Percentiles rank a stretch among this genome's conserved stretches.
These are phyloP conservation scores for Mugil cephalus DNA, from an alignment of 2,113 vertebrate genomes.

Conservation along the genomic window DNA sequence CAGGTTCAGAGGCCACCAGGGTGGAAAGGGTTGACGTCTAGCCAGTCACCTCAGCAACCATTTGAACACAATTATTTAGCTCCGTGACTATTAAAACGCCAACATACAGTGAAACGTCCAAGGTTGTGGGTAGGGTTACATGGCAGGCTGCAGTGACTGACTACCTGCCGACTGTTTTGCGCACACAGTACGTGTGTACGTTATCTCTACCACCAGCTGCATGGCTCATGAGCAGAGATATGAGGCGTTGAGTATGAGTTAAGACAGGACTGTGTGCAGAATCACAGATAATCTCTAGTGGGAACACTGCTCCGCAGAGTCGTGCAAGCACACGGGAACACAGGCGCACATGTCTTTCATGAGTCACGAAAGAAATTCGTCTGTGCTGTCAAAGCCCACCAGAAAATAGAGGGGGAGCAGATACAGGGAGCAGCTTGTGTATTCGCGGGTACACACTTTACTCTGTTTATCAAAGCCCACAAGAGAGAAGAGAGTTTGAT, in stretches of 20 bases:
- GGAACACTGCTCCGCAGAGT: constrained; percentile 24
- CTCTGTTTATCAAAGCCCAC: background rate
- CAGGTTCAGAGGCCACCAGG: too few relatives aligned
- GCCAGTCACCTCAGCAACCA: too few relatives aligned
- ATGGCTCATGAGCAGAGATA: constrained; percentile 55
- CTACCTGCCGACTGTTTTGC: background rate
- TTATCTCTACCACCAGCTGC: constrained; percentile 53
- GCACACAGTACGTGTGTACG: background rate
- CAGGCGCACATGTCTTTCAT: background rate
- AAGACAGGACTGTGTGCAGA: constrained; percentile 28
- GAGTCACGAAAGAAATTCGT: background rate
- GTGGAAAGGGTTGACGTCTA: too few relatives aligned
- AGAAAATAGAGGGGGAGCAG: background rate
- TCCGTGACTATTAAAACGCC: background rate
- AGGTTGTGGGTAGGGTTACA: too few relatives aligned
- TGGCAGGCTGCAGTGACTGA: background rate
- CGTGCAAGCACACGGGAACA: background rate
- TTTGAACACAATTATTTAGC: too few relatives aligned
- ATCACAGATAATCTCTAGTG: constrained; percentile 27
- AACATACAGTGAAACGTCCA: background rate
- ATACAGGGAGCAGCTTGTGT: too few relatives aligned
- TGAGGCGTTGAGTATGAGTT: constrained; percentile 40
- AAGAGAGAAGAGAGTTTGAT: background rate
- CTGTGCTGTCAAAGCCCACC: background rate
- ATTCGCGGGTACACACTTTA: background rate